Evolutionary conservation across 2,888 invertebrate genomes (phyloP).

Genomic region (Priocnemis perturbator): DNA sequence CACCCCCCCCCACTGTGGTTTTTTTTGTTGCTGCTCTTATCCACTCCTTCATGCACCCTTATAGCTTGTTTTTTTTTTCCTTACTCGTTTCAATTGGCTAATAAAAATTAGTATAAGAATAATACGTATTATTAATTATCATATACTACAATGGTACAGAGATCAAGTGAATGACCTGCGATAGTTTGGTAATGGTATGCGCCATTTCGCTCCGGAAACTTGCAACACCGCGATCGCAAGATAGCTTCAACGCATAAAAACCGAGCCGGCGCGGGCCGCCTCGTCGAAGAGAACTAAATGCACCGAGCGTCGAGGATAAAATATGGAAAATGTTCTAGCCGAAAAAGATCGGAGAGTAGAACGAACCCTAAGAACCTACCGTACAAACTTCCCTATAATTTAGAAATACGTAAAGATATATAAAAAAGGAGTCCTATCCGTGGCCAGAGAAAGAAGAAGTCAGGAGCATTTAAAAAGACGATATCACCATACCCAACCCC

Average conservation of each 20-base stretch:
- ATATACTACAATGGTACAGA: constrained; percentile 70
- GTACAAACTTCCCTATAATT: too few species aligned
- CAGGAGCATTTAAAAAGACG: constrained; percentile 12
- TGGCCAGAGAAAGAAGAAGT: too few species aligned
- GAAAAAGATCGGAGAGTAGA: not conserved
- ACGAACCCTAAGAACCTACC: too few species aligned
- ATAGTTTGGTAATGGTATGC: constrained; percentile 70
- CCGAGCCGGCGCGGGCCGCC: too few species aligned
- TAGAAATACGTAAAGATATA: constrained; percentile 3
- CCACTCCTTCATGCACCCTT: constrained; percentile 23
- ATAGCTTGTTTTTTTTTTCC: constrained; percentile 41
- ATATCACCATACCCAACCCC: constrained; percentile 6
- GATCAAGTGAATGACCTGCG: constrained; percentile 71
- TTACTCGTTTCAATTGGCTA: constrained; percentile 62
- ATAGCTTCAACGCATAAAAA: not conserved
- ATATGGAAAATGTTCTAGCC: not conserved
- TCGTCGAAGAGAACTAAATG: too few species aligned
- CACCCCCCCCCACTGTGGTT: constrained; percentile 33
- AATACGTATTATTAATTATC: constrained; percentile 63
- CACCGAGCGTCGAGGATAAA: too few species aligned
- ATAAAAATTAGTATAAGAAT: constrained; percentile 70
- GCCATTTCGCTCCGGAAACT: constrained; percentile 54
- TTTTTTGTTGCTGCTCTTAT: constrained; percentile 34
- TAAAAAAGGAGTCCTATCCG: not conserved
- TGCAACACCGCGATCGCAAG: constrained; percentile 8